Percentiles rank a stretch among this genome's conserved stretches.
Evolutionary conservation across 2,797 vertebrate genomes (phyloP).

Genomic region (Percopsis omiscomaycus): DNA sequence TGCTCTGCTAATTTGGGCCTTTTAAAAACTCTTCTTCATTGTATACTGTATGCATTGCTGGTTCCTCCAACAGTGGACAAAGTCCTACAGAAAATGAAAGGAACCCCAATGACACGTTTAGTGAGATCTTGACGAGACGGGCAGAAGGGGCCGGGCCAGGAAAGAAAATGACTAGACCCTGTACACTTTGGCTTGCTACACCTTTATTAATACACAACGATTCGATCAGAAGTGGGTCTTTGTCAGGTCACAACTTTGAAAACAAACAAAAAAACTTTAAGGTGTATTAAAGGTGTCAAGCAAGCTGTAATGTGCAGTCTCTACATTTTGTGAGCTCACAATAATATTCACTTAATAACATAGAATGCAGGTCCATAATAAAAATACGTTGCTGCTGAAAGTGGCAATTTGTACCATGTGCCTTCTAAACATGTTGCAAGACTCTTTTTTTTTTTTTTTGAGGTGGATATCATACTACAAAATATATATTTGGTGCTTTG

Average conservation of each 20-base stretch:
- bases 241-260: neutral
- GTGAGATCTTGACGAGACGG: too few species aligned
- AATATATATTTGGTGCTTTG: conserved; percentile 57
- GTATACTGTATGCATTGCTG: conserved; percentile 31
- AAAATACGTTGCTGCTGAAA: conserved; percentile 53
- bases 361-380: conserved; percentile 51
- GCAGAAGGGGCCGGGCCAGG: too few species aligned
- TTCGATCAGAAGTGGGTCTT: too few species aligned
- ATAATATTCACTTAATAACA: conserved; percentile 34
- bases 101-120: too few species aligned
- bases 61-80: conserved; percentile 10
- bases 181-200: too few species aligned
- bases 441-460: conserved; percentile 50
- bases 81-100: too few species aligned
- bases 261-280: conserved; percentile 32
- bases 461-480: conserved; percentile 52
- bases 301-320: conserved; percentile 5
- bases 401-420: conserved; percentile 72
- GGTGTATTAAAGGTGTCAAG: conserved; percentile 47
- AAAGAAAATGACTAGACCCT: too few species aligned
- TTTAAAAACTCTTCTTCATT: conserved; percentile 9
- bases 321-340: conserved; percentile 36
- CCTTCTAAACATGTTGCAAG: conserved; percentile 70
- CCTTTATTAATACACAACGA: conserved; percentile 10
- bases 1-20: conserved; percentile 22